Conservation (phyloP, 2,113 vertebrate genomes). For the Tragelaphus imberbis region DNA sequence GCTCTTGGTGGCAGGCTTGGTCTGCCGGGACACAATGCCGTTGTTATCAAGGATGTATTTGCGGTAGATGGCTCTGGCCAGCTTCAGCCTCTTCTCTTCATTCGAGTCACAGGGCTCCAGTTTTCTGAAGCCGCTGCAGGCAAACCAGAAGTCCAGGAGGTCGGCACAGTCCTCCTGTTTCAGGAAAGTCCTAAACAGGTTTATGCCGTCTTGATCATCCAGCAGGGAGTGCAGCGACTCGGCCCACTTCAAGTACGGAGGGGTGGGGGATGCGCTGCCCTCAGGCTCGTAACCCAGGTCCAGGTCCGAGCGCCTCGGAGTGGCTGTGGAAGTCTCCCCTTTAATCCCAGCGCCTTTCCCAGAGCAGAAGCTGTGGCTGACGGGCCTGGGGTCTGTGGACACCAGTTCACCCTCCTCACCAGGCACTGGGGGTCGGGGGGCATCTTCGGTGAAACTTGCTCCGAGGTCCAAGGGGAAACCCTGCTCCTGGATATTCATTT, state of each 20-base stretch:
- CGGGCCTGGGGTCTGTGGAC: slow-evolving; percentile 84
- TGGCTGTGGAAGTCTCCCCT: slow-evolving; percentile 90
- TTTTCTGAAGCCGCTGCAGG: slow-evolving; percentile 96
- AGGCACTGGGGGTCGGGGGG: slow-evolving; percentile 95
- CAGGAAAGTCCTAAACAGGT: slow-evolving; percentile 94
- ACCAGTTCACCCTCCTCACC: slow-evolving; percentile 96
- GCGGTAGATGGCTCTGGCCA: slow-evolving; percentile 95
- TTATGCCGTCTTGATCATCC: slow-evolving; percentile 97
- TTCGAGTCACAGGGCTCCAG: slow-evolving; percentile 86
- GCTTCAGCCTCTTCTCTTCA: slow-evolving; percentile 93
- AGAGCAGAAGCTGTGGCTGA: slow-evolving; percentile 82
- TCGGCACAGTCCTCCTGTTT: slow-evolving; percentile 94
- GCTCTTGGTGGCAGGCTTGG: slow-evolving; percentile 95
- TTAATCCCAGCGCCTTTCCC: slow-evolving; percentile 85
- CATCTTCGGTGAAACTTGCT: slow-evolving; percentile 97
- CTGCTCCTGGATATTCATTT: slow-evolving; percentile 92
- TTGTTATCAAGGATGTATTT: slow-evolving; percentile 94
- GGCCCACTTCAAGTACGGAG: slow-evolving; percentile 96
- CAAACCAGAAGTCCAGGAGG: slow-evolving; percentile 98
- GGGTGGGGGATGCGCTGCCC: slow-evolving; percentile 96
- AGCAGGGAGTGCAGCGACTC: slow-evolving; percentile 96
- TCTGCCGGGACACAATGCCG: slow-evolving; percentile 93
- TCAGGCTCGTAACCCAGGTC: slow-evolving; percentile 98
- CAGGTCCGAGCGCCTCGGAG: slow-evolving; percentile 92
- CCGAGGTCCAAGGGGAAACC: slow-evolving; percentile 90